Evolutionary conservation across 2,113 vertebrate species (phyloP).

Genomic region (Euleptes europaea): DNA sequence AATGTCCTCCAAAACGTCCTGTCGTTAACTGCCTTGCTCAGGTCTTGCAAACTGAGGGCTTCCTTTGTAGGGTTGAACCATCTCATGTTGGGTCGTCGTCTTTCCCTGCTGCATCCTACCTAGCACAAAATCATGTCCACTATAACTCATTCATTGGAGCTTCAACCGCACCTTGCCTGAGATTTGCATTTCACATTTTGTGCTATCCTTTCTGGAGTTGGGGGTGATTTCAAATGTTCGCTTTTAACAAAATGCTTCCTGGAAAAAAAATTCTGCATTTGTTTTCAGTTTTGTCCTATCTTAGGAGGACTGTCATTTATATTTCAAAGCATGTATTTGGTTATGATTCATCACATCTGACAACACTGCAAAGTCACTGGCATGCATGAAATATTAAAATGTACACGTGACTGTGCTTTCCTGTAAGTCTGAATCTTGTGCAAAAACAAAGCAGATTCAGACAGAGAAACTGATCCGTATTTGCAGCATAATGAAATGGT

Average conservation of each 20-base stretch:
- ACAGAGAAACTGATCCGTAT: background rate
- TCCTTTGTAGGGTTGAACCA: no score
- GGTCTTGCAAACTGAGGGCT: no score
- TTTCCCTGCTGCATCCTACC: no score
- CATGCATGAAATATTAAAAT: background rate
- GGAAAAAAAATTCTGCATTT: background rate
- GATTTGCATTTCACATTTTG: background rate
- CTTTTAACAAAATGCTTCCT: background rate
- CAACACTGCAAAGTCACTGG: background rate
- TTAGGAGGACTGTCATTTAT: background rate
- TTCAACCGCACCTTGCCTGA: background rate
- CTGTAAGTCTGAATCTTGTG: background rate
- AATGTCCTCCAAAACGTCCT: no score
- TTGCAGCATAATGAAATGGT: no score
- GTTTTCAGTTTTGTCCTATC: background rate
- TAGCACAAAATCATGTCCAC: no score
- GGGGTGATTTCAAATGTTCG: background rate
- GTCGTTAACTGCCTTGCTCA: no score
- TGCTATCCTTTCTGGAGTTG: background rate
- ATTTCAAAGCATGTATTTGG: conserved; percentile 8
- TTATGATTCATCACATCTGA: background rate
- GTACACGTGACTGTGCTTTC: background rate
- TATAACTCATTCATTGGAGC: background rate
- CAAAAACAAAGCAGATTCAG: background rate
- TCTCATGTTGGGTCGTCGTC: no score